Percentiles rank a stretch among this genome's conserved stretches.
Evolutionary conservation across 2,113 vertebrate genomes (phyloP).

Genomic region (Probosciger aterrimus): DNA sequence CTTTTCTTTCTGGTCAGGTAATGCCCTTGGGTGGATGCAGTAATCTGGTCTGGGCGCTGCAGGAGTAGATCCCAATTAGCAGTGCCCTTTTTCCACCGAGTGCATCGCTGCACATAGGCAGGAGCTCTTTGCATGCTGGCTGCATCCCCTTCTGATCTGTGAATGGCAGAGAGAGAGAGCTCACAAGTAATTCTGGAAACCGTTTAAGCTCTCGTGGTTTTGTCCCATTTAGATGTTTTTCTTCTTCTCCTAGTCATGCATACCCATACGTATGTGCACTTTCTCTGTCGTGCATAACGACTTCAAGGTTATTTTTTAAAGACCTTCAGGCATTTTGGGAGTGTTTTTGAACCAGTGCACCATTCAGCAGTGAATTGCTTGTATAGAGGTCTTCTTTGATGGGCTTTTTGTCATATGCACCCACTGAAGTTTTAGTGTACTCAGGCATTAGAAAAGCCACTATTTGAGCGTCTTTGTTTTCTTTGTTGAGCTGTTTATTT

Average conservation of each 20-base stretch:
- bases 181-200: not conserved
- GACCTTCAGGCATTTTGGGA: not conserved
- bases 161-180: not conserved
- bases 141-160: not conserved
- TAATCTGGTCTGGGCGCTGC: rapidly evolving
- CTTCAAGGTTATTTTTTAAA: not conserved
- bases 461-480: slow-evolving; percentile 76
- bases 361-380: slow-evolving; percentile 58
- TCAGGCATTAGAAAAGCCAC: slow-evolving; percentile 75
- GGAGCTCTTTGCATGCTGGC: not conserved
- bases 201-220: not conserved
- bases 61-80: not conserved
- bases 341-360: not conserved
- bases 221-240: not conserved
- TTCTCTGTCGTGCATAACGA: not conserved
- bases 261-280: not conserved
- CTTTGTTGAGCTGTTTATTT: slow-evolving; percentile 84
- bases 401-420: slow-evolving; percentile 61
- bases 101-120: not conserved
- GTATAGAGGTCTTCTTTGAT: slow-evolving; percentile 68
- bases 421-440: slow-evolving; percentile 72
- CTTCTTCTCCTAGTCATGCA: not conserved
- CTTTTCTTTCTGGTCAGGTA: not conserved
- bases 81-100: rapidly evolving
- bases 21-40: not conserved